Base-by-base conservation (phyloP, 2,797 vertebrate species). In the Ficedula albicollis region DNA sequence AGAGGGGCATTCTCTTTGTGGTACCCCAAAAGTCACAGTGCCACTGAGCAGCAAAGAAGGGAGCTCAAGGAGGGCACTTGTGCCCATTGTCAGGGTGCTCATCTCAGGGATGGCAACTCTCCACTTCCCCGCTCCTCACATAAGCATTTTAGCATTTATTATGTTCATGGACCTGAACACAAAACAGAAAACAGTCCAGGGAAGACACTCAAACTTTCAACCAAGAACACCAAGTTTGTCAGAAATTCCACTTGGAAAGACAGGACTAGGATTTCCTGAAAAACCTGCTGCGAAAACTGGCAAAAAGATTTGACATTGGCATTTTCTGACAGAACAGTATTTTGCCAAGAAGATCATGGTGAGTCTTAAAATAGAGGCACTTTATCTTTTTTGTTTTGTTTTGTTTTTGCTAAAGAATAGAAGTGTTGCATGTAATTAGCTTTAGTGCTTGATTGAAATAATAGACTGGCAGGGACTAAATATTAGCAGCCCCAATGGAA, bases 161-260 rank as follows among this genome's bases (percentile, higher is more conserved):
- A 48, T 48, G 22, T 48, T 48, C 46, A 32, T 0, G 8, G 17
- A 44, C 8, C 7, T 0, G 0, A 84, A 75, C 0, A 0, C 7
- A 69, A 77, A 89, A n/a, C 4, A 46, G 17, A 54, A 48, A 86
- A 43, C 3, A 48, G 8, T 6, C 14, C 51, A 73, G 29, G 39
- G 58, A 74, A 91, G 8, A 74, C 73, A 52, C 4, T 44, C 59
- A 48, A 29, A 59, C 11, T 55, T 83, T 52, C 79, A 79, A 20
- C 25, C 14, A 44, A 67, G 38, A 87, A 27, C 15, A 25, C 11
- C 3, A 41, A 43, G 20, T 39, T 41, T 49, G 58, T 56, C 44
- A 88, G 49, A 60, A 83, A 70, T 77, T 83, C 60, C 56, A 77
- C n/a, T 34, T 30, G 22, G 62, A 91, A 86, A 84, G 46, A 86